Percentiles rank a stretch among this genome's conserved stretches.
Evolutionary conservation across 1,140 invertebrate genomes (phyloP).

Genomic region (Reticulitermes speratus): DNA sequence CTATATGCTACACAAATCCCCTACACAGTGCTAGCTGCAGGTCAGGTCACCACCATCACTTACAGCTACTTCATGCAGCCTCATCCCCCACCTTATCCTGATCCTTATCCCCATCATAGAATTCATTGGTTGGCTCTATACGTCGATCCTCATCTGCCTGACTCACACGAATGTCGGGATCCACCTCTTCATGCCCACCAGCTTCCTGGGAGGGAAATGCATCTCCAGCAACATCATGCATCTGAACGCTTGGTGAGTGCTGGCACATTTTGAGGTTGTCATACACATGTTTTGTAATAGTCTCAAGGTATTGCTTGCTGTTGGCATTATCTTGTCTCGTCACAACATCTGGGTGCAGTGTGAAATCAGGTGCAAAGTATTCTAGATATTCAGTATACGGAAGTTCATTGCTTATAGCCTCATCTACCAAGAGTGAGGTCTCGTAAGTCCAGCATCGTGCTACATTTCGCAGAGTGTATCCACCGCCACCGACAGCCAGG

Average conservation of each 20-base stretch:
- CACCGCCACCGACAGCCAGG: slow-evolving; percentile 93
- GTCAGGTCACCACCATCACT: no score
- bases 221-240: slow-evolving; percentile 80
- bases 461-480: slow-evolving; percentile 96
- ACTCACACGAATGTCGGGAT: slow-evolving; percentile 78
- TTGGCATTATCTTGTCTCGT: slow-evolving; percentile 88
- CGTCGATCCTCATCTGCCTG: slow-evolving; percentile 80
- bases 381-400: slow-evolving; percentile 94
- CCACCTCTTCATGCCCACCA: slow-evolving; percentile 58
- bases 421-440: slow-evolving; percentile 89
- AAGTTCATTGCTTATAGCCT: slow-evolving; percentile 87
- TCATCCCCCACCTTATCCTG: slow-evolving; percentile 46
- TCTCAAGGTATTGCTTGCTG: slow-evolving; percentile 86
- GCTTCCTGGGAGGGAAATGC: slow-evolving; percentile 56
- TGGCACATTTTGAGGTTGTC: slow-evolving; percentile 89
- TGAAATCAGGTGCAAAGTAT: slow-evolving; percentile 95
- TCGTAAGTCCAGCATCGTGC: slow-evolving; percentile 99
- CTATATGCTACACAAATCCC: no score
- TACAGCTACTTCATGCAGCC: not conserved
- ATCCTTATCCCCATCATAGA: slow-evolving; percentile 82
- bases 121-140: slow-evolving; percentile 87
- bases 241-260: slow-evolving; percentile 87
- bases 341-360: slow-evolving; percentile 85
- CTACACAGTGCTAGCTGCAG: no score
- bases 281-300: slow-evolving; percentile 80